Conservation (phyloP, 2,113 vertebrate species). For the Sinocyclocheilus maitianheensis region DNA sequence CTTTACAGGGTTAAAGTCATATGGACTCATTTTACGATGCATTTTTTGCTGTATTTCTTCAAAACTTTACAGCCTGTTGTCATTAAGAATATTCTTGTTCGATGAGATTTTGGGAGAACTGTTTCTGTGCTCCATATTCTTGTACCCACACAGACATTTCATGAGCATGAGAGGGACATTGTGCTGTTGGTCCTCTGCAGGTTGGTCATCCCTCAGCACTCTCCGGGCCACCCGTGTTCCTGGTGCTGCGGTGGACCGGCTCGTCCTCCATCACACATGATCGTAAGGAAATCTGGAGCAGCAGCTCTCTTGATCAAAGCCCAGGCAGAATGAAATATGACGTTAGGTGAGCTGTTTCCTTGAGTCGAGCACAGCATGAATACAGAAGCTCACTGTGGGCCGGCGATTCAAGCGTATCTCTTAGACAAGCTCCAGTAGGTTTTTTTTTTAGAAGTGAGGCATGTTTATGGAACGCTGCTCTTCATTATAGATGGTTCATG, state of each 20-base stretch:
- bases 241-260: slow-evolving; percentile 60
- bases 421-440: neutral
- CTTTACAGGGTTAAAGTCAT: neutral
- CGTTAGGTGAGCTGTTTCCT: slow-evolving; percentile 49
- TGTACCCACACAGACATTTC: neutral
- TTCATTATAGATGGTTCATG: neutral
- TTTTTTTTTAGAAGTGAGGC: neutral
- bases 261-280: slow-evolving; percentile 56
- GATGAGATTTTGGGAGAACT: neutral
- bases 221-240: slow-evolving; percentile 36
- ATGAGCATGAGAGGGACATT: neutral
- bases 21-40: neutral
- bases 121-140: neutral
- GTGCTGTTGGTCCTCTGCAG: slow-evolving; percentile 24
- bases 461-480: neutral
- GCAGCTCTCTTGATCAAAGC: slow-evolving; percentile 70
- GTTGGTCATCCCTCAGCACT: neutral
- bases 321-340: slow-evolving; percentile 61
- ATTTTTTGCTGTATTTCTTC: neutral
- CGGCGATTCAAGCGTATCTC: too few species aligned
- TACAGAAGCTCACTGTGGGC: neutral
- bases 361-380: slow-evolving; percentile 12
- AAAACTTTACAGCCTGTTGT: neutral
- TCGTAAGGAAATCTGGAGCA: slow-evolving; percentile 42
- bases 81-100: neutral